Evolutionary conservation across 2,797 vertebrate species (phyloP).

Genomic region (Triplophysa bombifrons): DNA sequence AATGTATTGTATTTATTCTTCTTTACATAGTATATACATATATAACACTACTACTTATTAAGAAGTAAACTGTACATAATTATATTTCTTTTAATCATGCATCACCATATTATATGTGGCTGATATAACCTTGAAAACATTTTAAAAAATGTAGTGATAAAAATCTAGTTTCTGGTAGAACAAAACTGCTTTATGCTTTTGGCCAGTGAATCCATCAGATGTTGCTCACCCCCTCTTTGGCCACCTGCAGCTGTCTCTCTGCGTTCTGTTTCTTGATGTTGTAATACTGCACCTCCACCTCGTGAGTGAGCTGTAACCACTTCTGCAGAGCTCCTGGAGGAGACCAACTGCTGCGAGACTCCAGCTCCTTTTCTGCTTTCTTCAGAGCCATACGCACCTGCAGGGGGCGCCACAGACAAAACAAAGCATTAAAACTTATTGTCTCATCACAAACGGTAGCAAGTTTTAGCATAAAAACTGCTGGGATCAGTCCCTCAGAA

Average conservation of each 20-base stretch:
- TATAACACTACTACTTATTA: too few species aligned
- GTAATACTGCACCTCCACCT: slow-evolving; percentile 98
- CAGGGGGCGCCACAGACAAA: slow-evolving; percentile 38
- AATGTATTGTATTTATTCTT: too few species aligned
- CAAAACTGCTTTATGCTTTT: not conserved
- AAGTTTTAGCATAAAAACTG: too few species aligned
- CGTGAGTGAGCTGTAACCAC: slow-evolving; percentile 98
- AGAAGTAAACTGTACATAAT: too few species aligned
- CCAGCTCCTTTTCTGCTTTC: slow-evolving; percentile 96
- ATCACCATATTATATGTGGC: too few species aligned
- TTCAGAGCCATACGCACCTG: slow-evolving; percentile 96
- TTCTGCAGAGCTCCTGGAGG: slow-evolving; percentile 92
- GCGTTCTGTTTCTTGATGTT: slow-evolving; percentile 98
- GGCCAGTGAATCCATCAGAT: not conserved
- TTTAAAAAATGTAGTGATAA: too few species aligned
- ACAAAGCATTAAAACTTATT: not conserved
- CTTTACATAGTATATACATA: too few species aligned
- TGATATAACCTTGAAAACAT: too few species aligned
- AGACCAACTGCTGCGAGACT: slow-evolving; percentile 90
- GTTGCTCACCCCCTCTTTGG: slow-evolving; percentile 92
- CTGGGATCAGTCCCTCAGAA: too few species aligned
- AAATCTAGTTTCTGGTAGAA: not conserved
- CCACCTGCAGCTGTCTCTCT: slow-evolving; percentile 91
- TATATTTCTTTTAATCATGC: too few species aligned
- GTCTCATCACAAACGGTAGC: not conserved